Evolutionary conservation across 2,797 vertebrate genomes (phyloP).

Genomic region (Simalia tracyae): DNA sequence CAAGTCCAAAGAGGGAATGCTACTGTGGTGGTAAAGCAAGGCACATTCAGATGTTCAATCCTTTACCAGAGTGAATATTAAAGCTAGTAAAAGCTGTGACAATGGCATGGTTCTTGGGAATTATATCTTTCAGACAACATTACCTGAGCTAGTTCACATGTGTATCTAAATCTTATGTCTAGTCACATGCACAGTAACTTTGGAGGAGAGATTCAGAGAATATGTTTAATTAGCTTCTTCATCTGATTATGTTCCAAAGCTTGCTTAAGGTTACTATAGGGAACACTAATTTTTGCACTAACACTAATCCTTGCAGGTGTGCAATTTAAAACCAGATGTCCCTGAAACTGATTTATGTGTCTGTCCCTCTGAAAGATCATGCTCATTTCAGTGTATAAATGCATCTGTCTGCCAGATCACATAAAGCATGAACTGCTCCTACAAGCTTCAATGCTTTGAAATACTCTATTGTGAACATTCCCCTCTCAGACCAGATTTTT

Average conservation of each 20-base stretch:
- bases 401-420: not conserved
- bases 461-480: not conserved
- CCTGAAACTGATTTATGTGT: not conserved
- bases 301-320: not conserved
- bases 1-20: not conserved
- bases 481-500: not conserved
- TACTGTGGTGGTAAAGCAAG: not conserved
- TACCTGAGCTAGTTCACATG: not conserved
- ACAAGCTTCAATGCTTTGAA: not conserved
- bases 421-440: not conserved
- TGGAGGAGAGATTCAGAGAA: not conserved
- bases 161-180: not conserved
- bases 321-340: not conserved
- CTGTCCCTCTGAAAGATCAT: not conserved
- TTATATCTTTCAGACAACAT: not conserved
- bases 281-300: not conserved
- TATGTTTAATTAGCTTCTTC: not conserved
- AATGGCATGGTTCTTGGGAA: not conserved
- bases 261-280: not conserved
- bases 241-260: not conserved
- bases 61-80: not conserved
- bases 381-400: not conserved
- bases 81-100: not conserved
- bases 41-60: not conserved
- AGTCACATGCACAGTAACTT: not conserved